phyloP scores from a whole-genome alignment of 1,140 invertebrate species.

The Psilanteris sp. region DNA sequence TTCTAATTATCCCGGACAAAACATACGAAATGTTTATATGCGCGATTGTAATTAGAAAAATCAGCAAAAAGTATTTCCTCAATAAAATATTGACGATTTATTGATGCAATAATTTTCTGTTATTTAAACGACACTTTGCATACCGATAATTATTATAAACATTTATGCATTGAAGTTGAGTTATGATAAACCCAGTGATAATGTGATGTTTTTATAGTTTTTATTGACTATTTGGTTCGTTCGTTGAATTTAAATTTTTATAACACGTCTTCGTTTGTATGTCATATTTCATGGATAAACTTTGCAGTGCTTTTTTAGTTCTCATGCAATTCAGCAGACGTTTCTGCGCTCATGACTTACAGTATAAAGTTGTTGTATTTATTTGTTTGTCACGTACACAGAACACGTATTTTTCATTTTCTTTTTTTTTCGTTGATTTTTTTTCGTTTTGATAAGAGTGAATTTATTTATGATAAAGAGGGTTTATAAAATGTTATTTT shows the following conservation, averaged over 20 bases:
- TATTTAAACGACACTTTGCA: no score
- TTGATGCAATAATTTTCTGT: no score
- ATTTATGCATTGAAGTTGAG: slow-evolving; percentile 37
- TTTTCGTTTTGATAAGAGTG: slow-evolving; percentile 5
- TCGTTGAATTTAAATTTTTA: slow-evolving; percentile 53
- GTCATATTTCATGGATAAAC: slow-evolving; percentile 39
- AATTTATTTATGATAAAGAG: slow-evolving; percentile 12
- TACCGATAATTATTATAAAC: slow-evolving; percentile 36
- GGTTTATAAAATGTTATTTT: no score
- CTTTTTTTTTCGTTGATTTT: no score
- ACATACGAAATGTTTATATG: no score
- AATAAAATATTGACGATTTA: no score
- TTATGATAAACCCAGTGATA: slow-evolving; percentile 14
- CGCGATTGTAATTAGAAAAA: no score
- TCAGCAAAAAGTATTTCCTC: no score
- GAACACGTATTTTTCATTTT: slow-evolving; percentile 7
- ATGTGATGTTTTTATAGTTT: slow-evolving; percentile 19
- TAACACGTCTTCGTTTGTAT: slow-evolving; percentile 44
- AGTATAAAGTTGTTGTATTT: slow-evolving; percentile 33
- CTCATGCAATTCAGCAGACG: slow-evolving; percentile 14
- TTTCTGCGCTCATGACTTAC: slow-evolving; percentile 15
- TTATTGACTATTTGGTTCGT: slow-evolving; percentile 35
- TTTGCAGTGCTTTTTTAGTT: slow-evolving; percentile 27
- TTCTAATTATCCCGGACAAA: no score
- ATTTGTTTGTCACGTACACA: slow-evolving; percentile 31